A percentile compares a stretch with the other conserved stretches of the same genome.
phyloP scores from a whole-genome alignment of 2,888 invertebrate genomes.

The Ernsta delagoae region DNA sequence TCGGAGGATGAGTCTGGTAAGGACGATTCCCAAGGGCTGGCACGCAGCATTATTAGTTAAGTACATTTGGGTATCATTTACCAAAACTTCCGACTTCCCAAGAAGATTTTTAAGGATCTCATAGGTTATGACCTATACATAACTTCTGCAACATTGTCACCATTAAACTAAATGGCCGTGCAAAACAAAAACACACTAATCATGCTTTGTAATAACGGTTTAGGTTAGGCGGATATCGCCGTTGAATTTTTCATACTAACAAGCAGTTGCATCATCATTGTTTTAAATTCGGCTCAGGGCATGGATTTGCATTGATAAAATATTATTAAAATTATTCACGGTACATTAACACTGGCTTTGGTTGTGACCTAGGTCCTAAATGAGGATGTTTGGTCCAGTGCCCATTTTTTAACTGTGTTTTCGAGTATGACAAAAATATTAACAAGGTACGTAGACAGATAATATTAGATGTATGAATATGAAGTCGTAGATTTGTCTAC shows the following conservation, averaged over 20 bases:
- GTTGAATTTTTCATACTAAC: constrained; percentile 28
- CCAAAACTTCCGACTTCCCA: too few relatives aligned
- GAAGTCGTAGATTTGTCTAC: too few relatives aligned
- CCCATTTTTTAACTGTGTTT: too few relatives aligned
- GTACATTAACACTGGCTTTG: constrained; percentile 29
- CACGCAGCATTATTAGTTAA: too few relatives aligned
- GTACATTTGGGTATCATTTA: too few relatives aligned
- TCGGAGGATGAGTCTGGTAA: too few relatives aligned
- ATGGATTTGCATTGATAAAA: constrained; percentile 40
- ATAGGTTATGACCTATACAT: background rate
- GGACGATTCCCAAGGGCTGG: too few relatives aligned
- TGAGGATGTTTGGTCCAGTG: constrained; percentile 2
- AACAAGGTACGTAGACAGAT: too few relatives aligned
- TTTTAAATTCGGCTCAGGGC: constrained; percentile 39
- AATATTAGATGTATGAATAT: too few relatives aligned
- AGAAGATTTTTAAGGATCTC: too few relatives aligned
- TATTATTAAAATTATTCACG: constrained; percentile 42
- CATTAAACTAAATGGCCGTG: background rate
- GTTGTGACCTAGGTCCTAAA: constrained; percentile 38
- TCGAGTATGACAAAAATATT: too few relatives aligned
- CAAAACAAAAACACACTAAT: constrained; percentile 11
- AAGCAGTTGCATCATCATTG: constrained; percentile 36
- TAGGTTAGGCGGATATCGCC: constrained; percentile 24
- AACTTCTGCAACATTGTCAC: background rate
- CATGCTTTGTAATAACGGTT: constrained; percentile 29